Percentiles rank a stretch among this genome's conserved stretches.
These are phyloP conservation scores for Notolabrus celidotus DNA, from an alignment of 2,797 vertebrate species.

Conservation along the genomic window DNA sequence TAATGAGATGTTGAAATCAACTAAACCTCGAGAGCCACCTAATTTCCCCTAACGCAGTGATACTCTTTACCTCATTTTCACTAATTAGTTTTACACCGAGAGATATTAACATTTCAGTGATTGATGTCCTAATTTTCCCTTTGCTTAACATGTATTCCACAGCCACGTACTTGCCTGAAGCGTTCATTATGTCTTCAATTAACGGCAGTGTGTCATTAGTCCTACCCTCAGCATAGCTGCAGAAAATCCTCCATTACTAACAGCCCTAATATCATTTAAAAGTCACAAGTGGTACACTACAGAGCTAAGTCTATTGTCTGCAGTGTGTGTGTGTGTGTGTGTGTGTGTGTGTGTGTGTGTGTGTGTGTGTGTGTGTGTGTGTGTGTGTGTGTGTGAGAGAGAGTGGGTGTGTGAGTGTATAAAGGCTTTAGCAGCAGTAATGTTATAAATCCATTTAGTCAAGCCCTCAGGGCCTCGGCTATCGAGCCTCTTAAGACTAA, in stretches of 20 bases:
- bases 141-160: not conserved
- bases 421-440: conserved; percentile 29
- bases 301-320: conserved; percentile 44
- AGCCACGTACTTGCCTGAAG: conserved; percentile 11
- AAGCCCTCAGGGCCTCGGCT: conserved; percentile 37
- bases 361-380: not conserved
- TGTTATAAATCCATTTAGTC: conserved; percentile 56
- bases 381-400: not conserved
- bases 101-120: not conserved
- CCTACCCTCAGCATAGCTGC: conserved; percentile 17
- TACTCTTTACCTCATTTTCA: conserved; percentile 8
- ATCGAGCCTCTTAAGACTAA: conserved; percentile 46
- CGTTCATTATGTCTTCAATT: conserved; percentile 11
- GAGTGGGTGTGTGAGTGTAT: conserved; percentile 19
- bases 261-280: conserved; percentile 39
- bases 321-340: no score
- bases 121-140: not conserved
- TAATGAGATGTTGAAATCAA: not conserved
- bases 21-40: not conserved
- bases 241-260: conserved; percentile 52
- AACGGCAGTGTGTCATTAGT: conserved; percentile 32
- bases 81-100: not conserved
- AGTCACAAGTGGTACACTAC: conserved; percentile 36
- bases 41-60: not conserved
- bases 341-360: no score